Evolutionary conservation across 2,113 vertebrate species (phyloP).

Genomic region (Cynopterus brachyotis): DNA sequence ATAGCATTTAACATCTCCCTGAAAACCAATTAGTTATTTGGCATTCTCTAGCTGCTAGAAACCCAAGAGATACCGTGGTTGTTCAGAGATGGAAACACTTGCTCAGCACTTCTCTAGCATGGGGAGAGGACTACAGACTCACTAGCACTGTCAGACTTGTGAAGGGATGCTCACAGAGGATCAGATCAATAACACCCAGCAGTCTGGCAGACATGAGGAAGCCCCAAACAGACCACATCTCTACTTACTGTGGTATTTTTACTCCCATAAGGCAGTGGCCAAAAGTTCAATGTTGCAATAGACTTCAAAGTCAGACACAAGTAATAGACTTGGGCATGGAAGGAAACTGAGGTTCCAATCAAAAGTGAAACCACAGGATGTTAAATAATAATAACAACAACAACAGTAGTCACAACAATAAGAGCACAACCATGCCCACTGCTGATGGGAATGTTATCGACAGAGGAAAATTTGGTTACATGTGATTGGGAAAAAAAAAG

Average conservation of each 20-base stretch:
- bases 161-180: not conserved
- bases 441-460: not conserved
- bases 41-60: not conserved
- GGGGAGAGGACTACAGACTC: not conserved
- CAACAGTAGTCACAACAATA: not conserved
- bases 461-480: not conserved
- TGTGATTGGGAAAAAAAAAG: not conserved
- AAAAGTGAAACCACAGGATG: not conserved
- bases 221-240: not conserved
- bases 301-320: not conserved
- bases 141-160: not conserved
- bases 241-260: not conserved
- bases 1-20: not conserved
- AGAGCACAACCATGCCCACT: not conserved
- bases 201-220: not conserved
- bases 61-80: not conserved
- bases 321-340: not conserved
- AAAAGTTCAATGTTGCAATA: not conserved
- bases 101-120: not conserved
- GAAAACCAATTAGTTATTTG: conserved; percentile 1
- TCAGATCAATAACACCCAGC: not conserved
- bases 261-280: not conserved
- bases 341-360: not conserved
- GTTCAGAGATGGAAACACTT: not conserved
- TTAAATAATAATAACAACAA: not conserved